Evolutionary conservation across 2,797 vertebrate species (phyloP), one percentile per base, ranked within the genome.

Genomic region (Novumbra hubbsi): DNA sequence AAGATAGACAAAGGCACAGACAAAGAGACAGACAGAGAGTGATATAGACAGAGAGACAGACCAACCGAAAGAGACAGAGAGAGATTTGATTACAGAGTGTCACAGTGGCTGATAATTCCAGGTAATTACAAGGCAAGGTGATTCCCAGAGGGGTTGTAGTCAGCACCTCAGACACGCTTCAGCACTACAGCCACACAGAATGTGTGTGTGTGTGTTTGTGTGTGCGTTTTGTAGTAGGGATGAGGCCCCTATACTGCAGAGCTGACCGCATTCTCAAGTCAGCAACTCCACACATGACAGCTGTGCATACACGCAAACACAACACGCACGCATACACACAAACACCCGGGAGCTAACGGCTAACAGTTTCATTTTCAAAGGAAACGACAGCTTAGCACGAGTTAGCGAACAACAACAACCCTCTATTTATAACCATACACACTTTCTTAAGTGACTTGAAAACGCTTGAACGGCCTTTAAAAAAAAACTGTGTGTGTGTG

Each of bases 121-220:
- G 86, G 90, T 94, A 95, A 96, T 96, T 95, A 96, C 89, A 94
- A 95, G 93, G 94, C 92, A 92, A 93, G 92, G 91, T 80, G 91
- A 95, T 89, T 91, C 95, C 92, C 86, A 79, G 32, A 79, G 89
- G 92, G 94, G 93, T 88, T 88, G 82, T 82, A 92, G 92, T 92
- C 92, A 92, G 87, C 27, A 81, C 87, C 89, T 92, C 87, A 88
- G 88, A 85, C 90, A 94, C 86, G 92, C 88, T 82, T 85, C 87
- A 85, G 77, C 49, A 24, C 68, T 28, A 38, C 24, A 30, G 21
- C 17, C 27, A 30, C 32, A 49, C 34, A 38, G n/a, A n/a, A n/a
- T 38, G 34, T 62, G 70, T 41, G 28, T 19, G 55, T 27, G 32
- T 45, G 52, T 21, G 52, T 4, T 32, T 60, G 74, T 72, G 70